Percentiles rank a stretch among this genome's conserved stretches.
Evolutionary conservation across 2,888 invertebrate genomes (phyloP).

Genomic region (Ophion obscuratus): DNA sequence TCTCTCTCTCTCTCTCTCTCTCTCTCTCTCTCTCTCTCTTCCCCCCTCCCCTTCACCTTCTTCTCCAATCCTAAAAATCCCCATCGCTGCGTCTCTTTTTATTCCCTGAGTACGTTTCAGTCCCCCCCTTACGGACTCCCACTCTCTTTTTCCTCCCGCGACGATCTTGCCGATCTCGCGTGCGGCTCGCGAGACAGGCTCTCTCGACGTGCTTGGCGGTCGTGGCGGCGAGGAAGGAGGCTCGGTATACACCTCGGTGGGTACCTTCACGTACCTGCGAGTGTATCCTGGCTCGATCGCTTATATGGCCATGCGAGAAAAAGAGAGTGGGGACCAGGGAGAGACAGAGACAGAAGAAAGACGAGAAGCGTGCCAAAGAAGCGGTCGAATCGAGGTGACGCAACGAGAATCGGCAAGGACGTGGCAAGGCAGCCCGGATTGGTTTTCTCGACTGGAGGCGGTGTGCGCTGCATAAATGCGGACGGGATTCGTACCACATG

Average conservation of each 20-base stretch:
- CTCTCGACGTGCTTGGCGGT: constrained; percentile 18
- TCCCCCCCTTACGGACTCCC: constrained; percentile 18
- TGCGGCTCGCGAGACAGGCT: constrained; percentile 56
- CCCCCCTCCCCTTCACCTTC: constrained; percentile 1
- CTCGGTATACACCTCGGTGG: constrained; percentile 23
- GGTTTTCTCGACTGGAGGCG: constrained; percentile 70
- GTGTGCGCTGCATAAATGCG: constrained; percentile 51
- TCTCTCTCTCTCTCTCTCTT: constrained; percentile 23
- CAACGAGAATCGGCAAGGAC: constrained; percentile 75
- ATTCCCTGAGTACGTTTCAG: constrained; percentile 24
- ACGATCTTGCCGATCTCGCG: constrained; percentile 65
- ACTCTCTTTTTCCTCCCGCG: not conserved
- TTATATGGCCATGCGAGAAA: constrained; percentile 3
- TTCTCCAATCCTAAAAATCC: not conserved
- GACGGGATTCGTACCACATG: constrained; percentile 18
- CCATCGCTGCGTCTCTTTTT: constrained; percentile 28
- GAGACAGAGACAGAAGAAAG: constrained; percentile 13
- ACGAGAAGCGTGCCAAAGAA: constrained; percentile 70
- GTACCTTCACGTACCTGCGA: constrained; percentile 44
- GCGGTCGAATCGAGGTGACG: constrained; percentile 72
- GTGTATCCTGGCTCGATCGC: constrained; percentile 21
- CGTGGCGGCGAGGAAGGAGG: constrained; percentile 19
- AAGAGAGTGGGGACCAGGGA: not conserved
- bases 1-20: constrained; percentile 27
- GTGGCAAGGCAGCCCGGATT: constrained; percentile 75